Evolutionary conservation across 2,113 vertebrate genomes (phyloP).

Genomic region (Telmatochromis sp.): DNA sequence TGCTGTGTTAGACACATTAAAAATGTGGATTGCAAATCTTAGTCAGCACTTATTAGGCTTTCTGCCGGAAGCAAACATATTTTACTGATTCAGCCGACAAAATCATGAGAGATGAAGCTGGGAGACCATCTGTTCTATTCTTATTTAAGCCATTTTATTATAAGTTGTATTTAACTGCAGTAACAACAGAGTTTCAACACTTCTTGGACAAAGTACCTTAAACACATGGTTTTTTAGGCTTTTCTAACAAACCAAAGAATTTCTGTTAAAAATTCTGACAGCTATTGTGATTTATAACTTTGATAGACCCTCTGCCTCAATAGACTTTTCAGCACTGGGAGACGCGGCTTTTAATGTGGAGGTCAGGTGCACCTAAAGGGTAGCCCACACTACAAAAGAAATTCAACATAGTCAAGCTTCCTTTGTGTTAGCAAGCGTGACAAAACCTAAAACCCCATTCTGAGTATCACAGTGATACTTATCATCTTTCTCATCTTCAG

Average conservation of each 20-base stretch:
- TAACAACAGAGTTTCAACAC: background rate
- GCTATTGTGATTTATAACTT: background rate
- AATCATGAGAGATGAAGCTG: background rate
- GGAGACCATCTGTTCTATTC: background rate
- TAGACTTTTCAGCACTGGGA: background rate
- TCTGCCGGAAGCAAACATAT: background rate
- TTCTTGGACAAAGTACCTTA: background rate
- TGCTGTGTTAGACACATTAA: background rate
- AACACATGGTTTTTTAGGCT: fast-evolving
- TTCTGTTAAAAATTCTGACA: background rate
- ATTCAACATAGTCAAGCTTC: background rate
- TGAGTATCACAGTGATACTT: background rate
- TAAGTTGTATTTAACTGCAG: background rate
- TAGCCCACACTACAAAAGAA: background rate
- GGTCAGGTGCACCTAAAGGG: background rate
- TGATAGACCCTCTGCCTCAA: fast-evolving
- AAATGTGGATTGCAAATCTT: background rate
- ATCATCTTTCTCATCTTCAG: background rate
- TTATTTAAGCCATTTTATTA: background rate
- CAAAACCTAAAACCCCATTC: background rate
- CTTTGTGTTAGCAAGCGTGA: background rate
- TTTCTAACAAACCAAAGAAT: background rate
- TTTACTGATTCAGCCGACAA: background rate
- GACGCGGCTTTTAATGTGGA: fast-evolving
- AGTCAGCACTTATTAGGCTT: conserved; percentile 27